Conservation (phyloP, 2,888 invertebrate species). For the Mechanitis mazaeus region DNA sequence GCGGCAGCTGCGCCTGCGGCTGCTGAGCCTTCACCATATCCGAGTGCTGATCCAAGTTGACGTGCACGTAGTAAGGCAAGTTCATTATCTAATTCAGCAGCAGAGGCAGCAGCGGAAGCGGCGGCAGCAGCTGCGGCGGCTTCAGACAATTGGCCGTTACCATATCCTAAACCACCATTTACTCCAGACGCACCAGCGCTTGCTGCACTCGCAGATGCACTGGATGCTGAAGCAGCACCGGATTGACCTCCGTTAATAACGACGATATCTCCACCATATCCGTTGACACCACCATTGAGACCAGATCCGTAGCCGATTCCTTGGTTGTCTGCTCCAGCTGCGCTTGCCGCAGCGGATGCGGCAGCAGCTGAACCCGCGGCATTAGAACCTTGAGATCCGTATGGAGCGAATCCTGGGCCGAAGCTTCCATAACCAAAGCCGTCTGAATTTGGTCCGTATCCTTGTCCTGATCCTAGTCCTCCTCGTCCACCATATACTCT, state of each 20-base stretch:
- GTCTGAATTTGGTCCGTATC: background rate
- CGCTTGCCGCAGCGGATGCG: conserved; percentile 7
- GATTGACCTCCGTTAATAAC: background rate
- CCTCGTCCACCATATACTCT: too few relatives aligned
- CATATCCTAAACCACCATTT: background rate
- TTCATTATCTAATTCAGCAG: conserved; percentile 8
- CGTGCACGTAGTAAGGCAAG: background rate
- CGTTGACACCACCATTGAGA: background rate
- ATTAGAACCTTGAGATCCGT: conserved; percentile 12
- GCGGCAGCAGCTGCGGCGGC: conserved; percentile 6
- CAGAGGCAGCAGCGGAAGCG: conserved; percentile 8
- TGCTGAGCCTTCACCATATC: too few relatives aligned
- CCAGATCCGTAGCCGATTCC: conserved; percentile 1
- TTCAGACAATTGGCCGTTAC: background rate
- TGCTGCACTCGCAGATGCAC: background rate
- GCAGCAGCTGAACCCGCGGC: background rate
- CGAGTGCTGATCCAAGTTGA: too few relatives aligned
- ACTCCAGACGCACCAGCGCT: background rate
- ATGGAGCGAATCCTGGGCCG: conserved; percentile 10
- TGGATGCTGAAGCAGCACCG: background rate
- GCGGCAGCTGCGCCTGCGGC: too few relatives aligned
- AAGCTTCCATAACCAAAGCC: conserved; percentile 4
- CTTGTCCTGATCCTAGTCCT: too few relatives aligned
- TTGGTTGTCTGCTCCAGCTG: conserved; percentile 3
- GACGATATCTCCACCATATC: conserved; percentile 17